A percentile compares a stretch with the other conserved stretches of the same genome.
These are phyloP conservation scores for Limnothrissa miodon DNA, from an alignment of 2,113 vertebrate species.

Conservation along the genomic window DNA sequence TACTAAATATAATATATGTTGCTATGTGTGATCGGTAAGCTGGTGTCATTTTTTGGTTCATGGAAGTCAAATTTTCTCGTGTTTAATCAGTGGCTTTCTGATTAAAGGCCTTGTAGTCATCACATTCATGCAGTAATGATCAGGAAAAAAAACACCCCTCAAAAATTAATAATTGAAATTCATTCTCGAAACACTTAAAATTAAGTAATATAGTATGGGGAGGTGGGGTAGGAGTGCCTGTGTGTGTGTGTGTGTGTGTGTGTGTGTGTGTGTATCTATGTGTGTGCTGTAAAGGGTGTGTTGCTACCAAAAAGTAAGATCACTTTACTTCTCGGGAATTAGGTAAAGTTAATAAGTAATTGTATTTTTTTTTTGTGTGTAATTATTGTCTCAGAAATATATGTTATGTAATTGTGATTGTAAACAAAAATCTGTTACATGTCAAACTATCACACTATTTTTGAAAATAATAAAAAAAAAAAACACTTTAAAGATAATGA, in stretches of 20 bases:
- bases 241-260: slow-evolving; percentile 1
- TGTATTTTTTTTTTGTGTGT: too few relatives aligned
- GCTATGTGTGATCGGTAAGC: neutral
- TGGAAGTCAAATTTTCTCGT: slow-evolving; percentile 71
- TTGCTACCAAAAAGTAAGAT: neutral
- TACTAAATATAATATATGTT: neutral
- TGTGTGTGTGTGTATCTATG: neutral
- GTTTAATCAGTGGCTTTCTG: slow-evolving; percentile 77
- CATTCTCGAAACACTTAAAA: slow-evolving; percentile 47
- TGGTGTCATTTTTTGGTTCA: slow-evolving; percentile 68
- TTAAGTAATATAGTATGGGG: neutral
- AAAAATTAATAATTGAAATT: slow-evolving; percentile 78
- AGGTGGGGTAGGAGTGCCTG: neutral
- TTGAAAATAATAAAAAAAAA: neutral
- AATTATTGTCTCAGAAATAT: neutral
- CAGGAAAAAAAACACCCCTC: slow-evolving; percentile 70
- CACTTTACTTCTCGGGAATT: neutral
- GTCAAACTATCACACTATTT: neutral
- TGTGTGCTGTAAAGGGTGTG: neutral
- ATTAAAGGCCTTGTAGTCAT: slow-evolving; percentile 75
- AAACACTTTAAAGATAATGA: neutral
- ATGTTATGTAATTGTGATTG: neutral
- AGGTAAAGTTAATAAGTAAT: neutral
- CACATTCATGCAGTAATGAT: slow-evolving; percentile 79
- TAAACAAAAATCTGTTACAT: neutral